Evolutionary conservation across 2,113 vertebrate species (phyloP), one percentile per base, ranked within the genome.

Genomic region (Emydura subglobosa): DNA sequence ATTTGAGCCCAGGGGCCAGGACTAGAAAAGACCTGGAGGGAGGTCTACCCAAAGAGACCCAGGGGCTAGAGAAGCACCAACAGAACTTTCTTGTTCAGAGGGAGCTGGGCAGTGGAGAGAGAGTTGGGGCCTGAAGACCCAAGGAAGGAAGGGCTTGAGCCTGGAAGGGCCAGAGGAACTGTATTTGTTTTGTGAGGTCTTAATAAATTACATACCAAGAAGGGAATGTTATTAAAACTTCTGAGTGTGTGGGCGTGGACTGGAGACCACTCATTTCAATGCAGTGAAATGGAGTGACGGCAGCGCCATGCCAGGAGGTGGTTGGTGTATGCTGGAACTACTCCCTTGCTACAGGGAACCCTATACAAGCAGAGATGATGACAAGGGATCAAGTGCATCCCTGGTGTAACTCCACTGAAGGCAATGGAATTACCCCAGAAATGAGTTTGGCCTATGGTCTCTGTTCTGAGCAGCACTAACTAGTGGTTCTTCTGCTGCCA

Each of bases 391-490:
- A 82, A 95, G 57, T 31, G 55, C 7, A 76, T 91, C 88, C 47
- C 68, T 82, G 42, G 85, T 51, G 5, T 82, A 90, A 91, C 10
- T 92, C 81, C 76, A 88, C 10, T 24, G 91, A 82, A 92, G 16
- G 54, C n/a, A 80, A 88, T 93, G 5, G 50, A 95, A 95, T 89
- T 88, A 87, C 4, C 57, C 27, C 42, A 31, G 25, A 57, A 44
- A 83, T 47, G 8, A 25, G 88, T 39, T 31, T 59, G 78, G 50
- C 42, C 90, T 39, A 83, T 3, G 10, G 49, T 3, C 50, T 92
- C 61, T 83, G 47, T 72, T 95, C 95, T 92, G 76, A 94, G 85
- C 42, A 89, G 87, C 83, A 79, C 47, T 78, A 91, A 95, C 74
- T 5, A 65, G 44, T 92, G n/a, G 90, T 81, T 91, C 53, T 12